Evolutionary conservation across 2,888 invertebrate genomes (phyloP).

Genomic region (Alloscopus bannaensis): DNA sequence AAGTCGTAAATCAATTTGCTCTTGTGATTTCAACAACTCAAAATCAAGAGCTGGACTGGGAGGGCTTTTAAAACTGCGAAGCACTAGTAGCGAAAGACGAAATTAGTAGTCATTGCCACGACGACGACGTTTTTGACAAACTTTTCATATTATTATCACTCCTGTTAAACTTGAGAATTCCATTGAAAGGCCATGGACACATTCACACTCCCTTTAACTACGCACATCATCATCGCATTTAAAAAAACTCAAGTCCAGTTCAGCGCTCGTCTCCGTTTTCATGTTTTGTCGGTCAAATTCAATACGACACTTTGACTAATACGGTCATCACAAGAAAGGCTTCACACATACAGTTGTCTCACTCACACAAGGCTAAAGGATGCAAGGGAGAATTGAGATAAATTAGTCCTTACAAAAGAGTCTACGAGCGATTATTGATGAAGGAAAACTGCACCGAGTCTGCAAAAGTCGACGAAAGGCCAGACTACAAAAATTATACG

Average conservation of each 20-base stretch:
- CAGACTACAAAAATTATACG: background rate
- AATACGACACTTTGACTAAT: no score
- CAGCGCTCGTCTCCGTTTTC: no score
- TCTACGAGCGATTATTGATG: background rate
- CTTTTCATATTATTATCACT: background rate
- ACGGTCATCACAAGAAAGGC: constrained; percentile 14
- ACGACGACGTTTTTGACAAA: background rate
- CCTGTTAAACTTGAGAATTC: background rate
- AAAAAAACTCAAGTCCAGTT: no score
- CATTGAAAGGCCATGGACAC: no score
- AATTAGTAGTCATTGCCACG: background rate
- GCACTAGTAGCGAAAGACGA: no score
- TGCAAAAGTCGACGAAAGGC: background rate
- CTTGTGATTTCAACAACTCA: constrained; percentile 1
- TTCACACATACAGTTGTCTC: no score
- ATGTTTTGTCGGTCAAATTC: no score
- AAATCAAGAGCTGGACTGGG: no score
- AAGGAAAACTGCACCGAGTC: background rate
- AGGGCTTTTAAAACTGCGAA: no score
- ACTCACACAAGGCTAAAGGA: constrained; percentile 33
- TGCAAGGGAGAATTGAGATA: constrained; percentile 30
- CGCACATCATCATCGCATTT: no score
- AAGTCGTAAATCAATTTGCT: constrained; percentile 26
- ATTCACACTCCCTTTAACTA: no score
- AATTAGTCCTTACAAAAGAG: constrained; percentile 2